Evolutionary conservation across 2,113 vertebrate genomes (phyloP).

Genomic region (Dromas ardeola): DNA sequence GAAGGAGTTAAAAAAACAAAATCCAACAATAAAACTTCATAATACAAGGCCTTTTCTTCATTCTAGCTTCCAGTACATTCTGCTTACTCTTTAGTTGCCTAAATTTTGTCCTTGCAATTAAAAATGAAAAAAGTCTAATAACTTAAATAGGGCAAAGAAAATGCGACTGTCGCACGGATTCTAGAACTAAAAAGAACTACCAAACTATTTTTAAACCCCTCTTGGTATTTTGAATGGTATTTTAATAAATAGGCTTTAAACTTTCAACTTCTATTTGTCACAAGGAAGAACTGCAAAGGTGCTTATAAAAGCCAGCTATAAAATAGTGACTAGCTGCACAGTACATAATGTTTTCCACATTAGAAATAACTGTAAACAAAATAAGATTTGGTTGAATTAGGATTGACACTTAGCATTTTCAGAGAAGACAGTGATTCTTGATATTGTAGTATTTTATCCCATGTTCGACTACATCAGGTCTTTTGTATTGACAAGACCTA

Average conservation of each 20-base stretch:
- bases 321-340: neutral
- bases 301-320: slow-evolving; percentile 1
- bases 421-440: slow-evolving; percentile 69
- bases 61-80: neutral
- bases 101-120: neutral
- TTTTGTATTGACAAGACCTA: slow-evolving; percentile 71
- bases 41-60: neutral
- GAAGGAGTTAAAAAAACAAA: neutral
- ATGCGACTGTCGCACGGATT: neutral
- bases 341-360: neutral
- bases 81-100: neutral
- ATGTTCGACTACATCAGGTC: slow-evolving; percentile 66
- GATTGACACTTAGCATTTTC: slow-evolving; percentile 69
- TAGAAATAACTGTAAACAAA: slow-evolving; percentile 37
- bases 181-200: neutral
- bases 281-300: neutral
- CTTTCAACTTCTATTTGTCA: neutral
- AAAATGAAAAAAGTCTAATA: neutral
- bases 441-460: slow-evolving; percentile 67
- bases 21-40: neutral
- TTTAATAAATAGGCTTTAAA: neutral
- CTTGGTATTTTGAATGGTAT: neutral
- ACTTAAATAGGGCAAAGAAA: neutral
- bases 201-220: neutral
- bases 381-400: slow-evolving; percentile 24